Conservation (phyloP, 2,113 vertebrate species). For the Tautogolabrus adspersus region DNA sequence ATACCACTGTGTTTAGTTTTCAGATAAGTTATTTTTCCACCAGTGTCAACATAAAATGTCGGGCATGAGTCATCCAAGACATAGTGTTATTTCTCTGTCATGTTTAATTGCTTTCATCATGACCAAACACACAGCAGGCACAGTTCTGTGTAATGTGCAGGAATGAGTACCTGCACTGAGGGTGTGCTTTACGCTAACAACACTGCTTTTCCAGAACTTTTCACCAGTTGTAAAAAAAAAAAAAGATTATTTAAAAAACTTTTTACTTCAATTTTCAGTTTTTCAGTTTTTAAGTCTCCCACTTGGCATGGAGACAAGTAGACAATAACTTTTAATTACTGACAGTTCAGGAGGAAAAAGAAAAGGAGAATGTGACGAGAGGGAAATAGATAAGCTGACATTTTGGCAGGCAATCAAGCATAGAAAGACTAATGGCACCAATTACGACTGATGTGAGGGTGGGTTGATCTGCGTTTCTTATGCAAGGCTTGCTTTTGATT, state of each 20-base stretch:
- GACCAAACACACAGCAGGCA: constrained; percentile 15
- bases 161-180: background rate
- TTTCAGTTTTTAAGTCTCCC: background rate
- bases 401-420: constrained; percentile 74
- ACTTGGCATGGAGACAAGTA: constrained; percentile 32
- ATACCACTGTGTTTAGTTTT: background rate
- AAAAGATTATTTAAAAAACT: constrained; percentile 2
- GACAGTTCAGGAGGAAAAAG: constrained; percentile 7
- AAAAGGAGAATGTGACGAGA: constrained; percentile 21
- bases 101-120: constrained; percentile 48
- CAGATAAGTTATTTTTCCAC: constrained; percentile 20
- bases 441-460: constrained; percentile 73
- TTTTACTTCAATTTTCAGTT: background rate
- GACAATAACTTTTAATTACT: constrained; percentile 71
- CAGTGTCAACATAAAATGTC: constrained; percentile 27
- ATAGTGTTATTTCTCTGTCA: constrained; percentile 29
- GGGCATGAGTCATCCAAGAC: constrained; percentile 32
- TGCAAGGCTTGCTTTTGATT: constrained; percentile 36
- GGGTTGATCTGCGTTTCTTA: constrained; percentile 66
- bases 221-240: constrained; percentile 12
- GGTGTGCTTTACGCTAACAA: constrained; percentile 2
- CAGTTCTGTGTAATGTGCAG: constrained; percentile 3
- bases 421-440: constrained; percentile 74
- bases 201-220: constrained; percentile 5
- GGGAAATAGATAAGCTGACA: constrained; percentile 64